Base-by-base conservation (phyloP, 2,797 vertebrate genomes). In the Falco novaeseelandiae region DNA sequence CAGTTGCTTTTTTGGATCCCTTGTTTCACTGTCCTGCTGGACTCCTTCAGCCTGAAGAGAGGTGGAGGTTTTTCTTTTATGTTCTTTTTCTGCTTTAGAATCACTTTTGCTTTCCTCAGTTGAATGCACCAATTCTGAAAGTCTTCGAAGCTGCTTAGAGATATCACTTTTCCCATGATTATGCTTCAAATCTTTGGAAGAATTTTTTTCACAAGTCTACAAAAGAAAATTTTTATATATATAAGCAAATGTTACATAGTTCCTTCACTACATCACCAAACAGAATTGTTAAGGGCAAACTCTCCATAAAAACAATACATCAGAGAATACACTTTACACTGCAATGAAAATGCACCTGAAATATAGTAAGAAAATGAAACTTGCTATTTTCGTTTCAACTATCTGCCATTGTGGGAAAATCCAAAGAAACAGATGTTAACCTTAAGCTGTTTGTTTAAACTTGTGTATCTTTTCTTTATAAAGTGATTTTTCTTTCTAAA, bases 91-190 rank as follows among this genome's bases (percentile, higher is more conserved):
- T 55, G 69, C n/a, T 96, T 96, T 98, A 61, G 91, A 88, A 77
- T 98, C 98, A 92, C 18, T 97, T 96, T 90, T 98, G 94, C 96
- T 98, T 90, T 99, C 99, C 5, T 99, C 99, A 14, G 85, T 30
- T 70, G 98, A 96, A 55, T 98, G 98, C 3, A 97, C 93, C 0
- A 97, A 98, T 70, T 99, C 99, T 1, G 98, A 98, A 69, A 98
- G 93, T 94, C 98, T 99, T 96, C 98, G 98, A 22, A 97, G 83
- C 23, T 98, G 90, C 97, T 99, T 99, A 38, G 91, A 97, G 22
- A 95, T 89, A 49, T 98, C 97, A 27, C 91, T 93, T 97, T 98
- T 99, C 40, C 95, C 95, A 42, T 97, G 83, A 80, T 90, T 87
- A 49, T 98, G 89, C 91, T 99, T 99, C 46, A 91, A 8, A 29